Base-by-base conservation (phyloP, 53 echinoderm and acorn worm species). In the Stichopus horrens region DNA sequence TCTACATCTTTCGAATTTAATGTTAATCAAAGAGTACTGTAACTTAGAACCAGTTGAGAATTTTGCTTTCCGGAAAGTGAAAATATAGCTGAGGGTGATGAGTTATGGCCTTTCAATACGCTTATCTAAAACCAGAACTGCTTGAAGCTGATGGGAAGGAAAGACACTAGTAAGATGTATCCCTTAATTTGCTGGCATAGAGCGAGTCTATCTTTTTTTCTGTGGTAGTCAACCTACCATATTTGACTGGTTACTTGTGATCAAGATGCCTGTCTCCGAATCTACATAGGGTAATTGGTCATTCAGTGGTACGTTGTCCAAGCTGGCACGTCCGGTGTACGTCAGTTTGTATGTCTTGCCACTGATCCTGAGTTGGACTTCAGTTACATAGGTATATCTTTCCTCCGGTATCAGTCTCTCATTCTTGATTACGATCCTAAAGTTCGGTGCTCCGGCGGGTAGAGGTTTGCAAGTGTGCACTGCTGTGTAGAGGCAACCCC, bases 341-440 rank as follows among this genome's bases (percentile, higher is more conserved):
- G 85, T 5, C 21, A 85, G 9, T 67, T 13, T 65, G 52, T 59
- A 85, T 21, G 65, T 4, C 16, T 85, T 85, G 6, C 66, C 51
- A 23, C 16, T 5, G 9, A 19, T 51, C 7, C 23, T 8, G 8
- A 85, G 16, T 66, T 65, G 85, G 65, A 21, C 68, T 5, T 5
- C 18, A 6, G 85, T 68, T 10, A 67, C 51, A 23, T 85, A 85
- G 7, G 85, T 85, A 6, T 51, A 85, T 37, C 52, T 59, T 52
- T 66, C 67, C 52, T 85, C 85, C 63, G 85, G 85, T 5, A 65
- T 52, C 85, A 85, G 52, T n/a, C 52, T 65, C 20, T 85, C 85
- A 67, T 85, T 85, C 23, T 67, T 63, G 52, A 85, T 67, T 8
- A 14, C 23, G 10, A 85, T 85, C 52, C 65, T 65, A 23, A 85